Base-by-base conservation (phyloP, 2,797 vertebrate species). In the Pampus argenteus region DNA sequence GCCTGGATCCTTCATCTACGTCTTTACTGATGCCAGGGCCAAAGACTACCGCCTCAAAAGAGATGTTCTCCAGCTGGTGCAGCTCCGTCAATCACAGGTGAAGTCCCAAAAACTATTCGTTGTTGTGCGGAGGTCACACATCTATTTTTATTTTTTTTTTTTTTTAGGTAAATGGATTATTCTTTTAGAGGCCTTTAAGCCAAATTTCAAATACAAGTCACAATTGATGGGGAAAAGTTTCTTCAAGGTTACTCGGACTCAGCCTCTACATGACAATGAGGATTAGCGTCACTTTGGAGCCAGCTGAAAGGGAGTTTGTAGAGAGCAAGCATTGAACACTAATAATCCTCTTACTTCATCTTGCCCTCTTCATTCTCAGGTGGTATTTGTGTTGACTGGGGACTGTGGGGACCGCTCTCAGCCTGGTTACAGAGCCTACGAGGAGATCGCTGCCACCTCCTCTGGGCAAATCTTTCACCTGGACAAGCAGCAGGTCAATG, bases 401-500 rank as follows among this genome's bases (percentile, higher is more conserved):
- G 98, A 99, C 89, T 99, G 98, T 1, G 97, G 97, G 2, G 96
- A 99, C 91, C 96, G 96, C 58, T 95, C 94, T 45, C 97, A 99
- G 72, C 97, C 96, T 0, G 98, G 98, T 56, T 99, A 99, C 91
- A 94, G 92, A 20, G 97, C 92, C 0, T 99, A 97, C 0, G 97
- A 99, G 89, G 97, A 98, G 89, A 96, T 99, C 0, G 98, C 98
- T 0, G 96, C 97, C 78, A 95, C 95, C 73, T 98, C 97, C 82
- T 98, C 98, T 0, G 97, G 98, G 55, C 98, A 99, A 80, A 97
- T 99, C 82, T 98, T 99, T 89, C 97, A 99, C 91, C 87, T 99
- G 93, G 97, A 97, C 92, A 99, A 98, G 90, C 96, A 97, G 90
- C 97, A 98, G 85, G 98, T 99, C 89, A 95, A 97, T 0, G 97